phyloP scores from a whole-genome alignment of 2,888 invertebrate genomes.

The Sceliomorpha sp. region DNA sequence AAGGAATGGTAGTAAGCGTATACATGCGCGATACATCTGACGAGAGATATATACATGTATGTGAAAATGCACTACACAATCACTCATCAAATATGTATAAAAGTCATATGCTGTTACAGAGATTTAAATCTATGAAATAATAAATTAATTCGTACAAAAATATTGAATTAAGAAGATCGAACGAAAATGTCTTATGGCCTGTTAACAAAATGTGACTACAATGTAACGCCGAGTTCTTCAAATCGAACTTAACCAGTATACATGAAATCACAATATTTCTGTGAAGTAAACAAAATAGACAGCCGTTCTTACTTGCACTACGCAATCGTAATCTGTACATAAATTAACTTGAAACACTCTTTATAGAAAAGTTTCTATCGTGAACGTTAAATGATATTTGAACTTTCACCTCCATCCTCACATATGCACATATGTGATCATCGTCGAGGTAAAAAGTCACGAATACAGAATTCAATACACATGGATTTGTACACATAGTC shows the following conservation, averaged over 20 bases:
- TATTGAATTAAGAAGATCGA: conserved; percentile 56
- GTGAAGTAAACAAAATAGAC: conserved; percentile 32
- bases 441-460: conserved; percentile 49
- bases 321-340: conserved; percentile 38
- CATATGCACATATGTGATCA: conserved; percentile 55
- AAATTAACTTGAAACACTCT: conserved; percentile 47
- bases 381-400: conserved; percentile 60
- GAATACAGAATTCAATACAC: conserved; percentile 47
- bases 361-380: conserved; percentile 44
- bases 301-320: conserved; percentile 33
- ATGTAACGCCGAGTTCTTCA: conserved; percentile 20
- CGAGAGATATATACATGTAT: conserved; percentile 55
- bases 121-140: conserved; percentile 60
- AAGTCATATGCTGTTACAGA: conserved; percentile 33
- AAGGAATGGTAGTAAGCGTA: conserved; percentile 56
- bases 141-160: conserved; percentile 68
- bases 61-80: conserved; percentile 31
- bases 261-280: conserved; percentile 14
- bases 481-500: conserved; percentile 53
- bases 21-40: conserved; percentile 61
- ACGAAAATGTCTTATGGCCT: conserved; percentile 68
- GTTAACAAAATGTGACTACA: conserved; percentile 41
- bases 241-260: conserved; percentile 26
- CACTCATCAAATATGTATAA: conserved; percentile 60
- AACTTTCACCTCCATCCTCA: conserved; percentile 71